phyloP scores from a whole-genome alignment of 2,113 vertebrate genomes.

The Anser cygnoides region DNA sequence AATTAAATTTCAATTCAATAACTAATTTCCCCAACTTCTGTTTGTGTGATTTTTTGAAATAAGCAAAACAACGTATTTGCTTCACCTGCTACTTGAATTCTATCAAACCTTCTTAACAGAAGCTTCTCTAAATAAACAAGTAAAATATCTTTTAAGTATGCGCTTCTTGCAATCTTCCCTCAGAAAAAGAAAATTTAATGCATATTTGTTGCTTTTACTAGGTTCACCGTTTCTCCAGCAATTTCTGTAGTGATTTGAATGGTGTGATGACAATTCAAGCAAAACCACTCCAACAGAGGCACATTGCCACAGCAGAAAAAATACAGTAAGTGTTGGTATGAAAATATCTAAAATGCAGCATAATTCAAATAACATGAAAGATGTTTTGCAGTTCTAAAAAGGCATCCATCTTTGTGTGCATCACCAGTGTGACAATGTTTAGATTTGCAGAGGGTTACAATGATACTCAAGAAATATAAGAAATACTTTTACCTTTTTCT shows the following conservation, averaged over 20 bases:
- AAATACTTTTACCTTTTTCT: background rate
- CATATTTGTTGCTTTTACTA: conserved; percentile 33
- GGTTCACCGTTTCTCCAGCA: conserved; percentile 74
- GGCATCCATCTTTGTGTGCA: background rate
- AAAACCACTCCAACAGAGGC: conserved; percentile 85
- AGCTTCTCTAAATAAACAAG: background rate
- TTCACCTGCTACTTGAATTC: background rate
- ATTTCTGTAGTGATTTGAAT: conserved; percentile 76
- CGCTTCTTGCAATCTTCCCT: background rate
- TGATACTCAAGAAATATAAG: background rate
- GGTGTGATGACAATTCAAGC: conserved; percentile 89
- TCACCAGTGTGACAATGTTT: background rate
- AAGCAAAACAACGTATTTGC: background rate
- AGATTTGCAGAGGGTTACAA: background rate
- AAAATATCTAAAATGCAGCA: background rate
- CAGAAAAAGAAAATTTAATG: background rate
- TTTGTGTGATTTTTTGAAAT: background rate
- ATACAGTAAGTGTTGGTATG: conserved; percentile 71
- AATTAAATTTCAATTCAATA: background rate
- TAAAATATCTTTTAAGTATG: background rate
- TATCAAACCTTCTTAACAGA: background rate
- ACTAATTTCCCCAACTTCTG: background rate
- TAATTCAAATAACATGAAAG: background rate
- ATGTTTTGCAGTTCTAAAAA: background rate
- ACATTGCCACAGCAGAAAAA: conserved; percentile 69